A percentile compares a stretch with the other conserved stretches of the same genome.
phyloP scores from a whole-genome alignment of 2,888 invertebrate genomes.

The Sussaba pulchella region DNA sequence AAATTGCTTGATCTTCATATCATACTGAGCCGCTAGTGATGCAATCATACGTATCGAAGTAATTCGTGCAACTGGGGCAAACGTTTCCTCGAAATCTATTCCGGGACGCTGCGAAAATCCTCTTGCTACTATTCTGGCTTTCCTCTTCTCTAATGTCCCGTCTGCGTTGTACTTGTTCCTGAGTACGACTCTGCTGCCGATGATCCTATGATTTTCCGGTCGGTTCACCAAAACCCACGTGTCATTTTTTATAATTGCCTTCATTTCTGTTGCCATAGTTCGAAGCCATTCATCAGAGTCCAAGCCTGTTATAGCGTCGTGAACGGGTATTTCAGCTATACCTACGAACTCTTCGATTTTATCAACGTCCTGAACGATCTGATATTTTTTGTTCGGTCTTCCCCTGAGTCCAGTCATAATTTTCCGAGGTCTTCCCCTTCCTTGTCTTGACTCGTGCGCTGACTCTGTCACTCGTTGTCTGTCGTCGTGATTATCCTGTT shows the following conservation, averaged over 20 bases:
- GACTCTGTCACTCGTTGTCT: not conserved
- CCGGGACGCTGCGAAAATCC: constrained; percentile 63
- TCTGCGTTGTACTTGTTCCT: constrained; percentile 59
- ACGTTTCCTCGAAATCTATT: constrained; percentile 63
- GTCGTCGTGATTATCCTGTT: not conserved
- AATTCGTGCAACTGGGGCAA: no score
- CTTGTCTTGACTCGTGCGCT: constrained; percentile 3
- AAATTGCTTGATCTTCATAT: no score
- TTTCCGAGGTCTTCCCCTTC: constrained; percentile 33
- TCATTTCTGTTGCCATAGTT: constrained; percentile 45
- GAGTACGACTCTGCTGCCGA: constrained; percentile 50
- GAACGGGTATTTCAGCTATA: constrained; percentile 47
- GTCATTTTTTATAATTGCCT: constrained; percentile 54
- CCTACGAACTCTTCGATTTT: constrained; percentile 9
- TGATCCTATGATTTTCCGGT: constrained; percentile 29
- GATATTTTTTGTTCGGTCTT: constrained; percentile 41
- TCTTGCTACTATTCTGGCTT: constrained; percentile 65
- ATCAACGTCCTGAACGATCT: constrained; percentile 11
- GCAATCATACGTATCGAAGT: no score
- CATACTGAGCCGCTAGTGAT: no score
- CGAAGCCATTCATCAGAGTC: constrained; percentile 37
- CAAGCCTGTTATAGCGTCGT: constrained; percentile 37
- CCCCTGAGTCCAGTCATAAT: constrained; percentile 40
- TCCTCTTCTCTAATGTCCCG: constrained; percentile 56
- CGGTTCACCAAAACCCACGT: constrained; percentile 56